Evolutionary conservation across 2,113 vertebrate genomes (phyloP), one percentile per base, ranked within the genome.

Genomic region (Elephantulus edwardii): DNA sequence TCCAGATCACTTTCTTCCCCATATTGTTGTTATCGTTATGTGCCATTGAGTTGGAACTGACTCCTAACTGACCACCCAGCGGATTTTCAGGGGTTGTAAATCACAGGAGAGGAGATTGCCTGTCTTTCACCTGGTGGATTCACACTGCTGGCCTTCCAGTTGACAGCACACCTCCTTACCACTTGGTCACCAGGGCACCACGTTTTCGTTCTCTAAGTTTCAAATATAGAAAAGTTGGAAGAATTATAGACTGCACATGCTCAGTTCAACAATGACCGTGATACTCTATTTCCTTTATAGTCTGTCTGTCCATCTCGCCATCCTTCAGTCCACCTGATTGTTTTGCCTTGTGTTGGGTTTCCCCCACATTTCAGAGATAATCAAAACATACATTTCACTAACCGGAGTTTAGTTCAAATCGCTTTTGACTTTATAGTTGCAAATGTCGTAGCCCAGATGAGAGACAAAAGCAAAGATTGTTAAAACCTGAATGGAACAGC

Each of bases 311-410:
- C 54, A 0, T 60, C 68, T 42, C 68, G 30, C 42, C 19, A 44
- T 62, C 70, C 11, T 7, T 58, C 58, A 58, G 24, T 64, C 52
- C 19, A 0, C 40, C 44, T 85, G 79, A 42, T 71, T 70, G 83
- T 70, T 8, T 22, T 44, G 42, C n/a, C n/a, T n/a, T n/a, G n/a
- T n/a, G n/a, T n/a, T n/a, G n/a, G n/a, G n/a, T n/a, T n/a, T n/a
- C n/a, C n/a, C n/a, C n/a, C 85, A 48, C 33, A 13, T 92, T 89
- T 91, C 64, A 83, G 64, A 81, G 77, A 80, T 17, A 64, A 10
- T 33, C 5, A 79, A 91, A 68, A 10, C 16, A 28, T 60, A 71
- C 54, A 35, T 77, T 79, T 92, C 54, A 80, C 85, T 83, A 71
- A 66, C 24, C 30, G 6, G 75, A 89, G 66, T 40, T 88, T 52